Evolutionary conservation across 2,113 vertebrate species (phyloP).

Genomic region (Turnix velox): DNA sequence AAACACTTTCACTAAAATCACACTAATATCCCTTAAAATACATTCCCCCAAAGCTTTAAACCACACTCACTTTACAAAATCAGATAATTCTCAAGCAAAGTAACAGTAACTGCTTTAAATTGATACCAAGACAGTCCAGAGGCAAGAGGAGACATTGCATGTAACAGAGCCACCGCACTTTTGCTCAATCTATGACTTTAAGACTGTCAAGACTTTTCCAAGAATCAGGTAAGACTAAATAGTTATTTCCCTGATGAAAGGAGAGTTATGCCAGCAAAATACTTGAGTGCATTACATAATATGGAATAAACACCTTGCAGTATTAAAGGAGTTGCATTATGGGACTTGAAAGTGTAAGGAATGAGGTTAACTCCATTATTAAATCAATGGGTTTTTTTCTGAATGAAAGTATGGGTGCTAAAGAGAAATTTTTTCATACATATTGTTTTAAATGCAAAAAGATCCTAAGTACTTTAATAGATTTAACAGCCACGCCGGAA

Average conservation of each 20-base stretch:
- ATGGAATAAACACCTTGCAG: too few relatives aligned
- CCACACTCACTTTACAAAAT: background rate
- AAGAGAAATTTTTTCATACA: background rate
- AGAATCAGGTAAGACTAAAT: background rate
- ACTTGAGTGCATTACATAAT: background rate
- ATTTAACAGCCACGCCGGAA: background rate
- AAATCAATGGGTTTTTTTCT: background rate
- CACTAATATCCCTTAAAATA: background rate
- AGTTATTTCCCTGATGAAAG: background rate
- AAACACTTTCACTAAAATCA: background rate
- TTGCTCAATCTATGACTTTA: background rate
- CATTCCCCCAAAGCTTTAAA: background rate
- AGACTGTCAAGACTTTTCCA: background rate
- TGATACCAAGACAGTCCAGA: background rate
- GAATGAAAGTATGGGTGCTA: background rate
- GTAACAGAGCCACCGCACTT: background rate
- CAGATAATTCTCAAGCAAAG: background rate
- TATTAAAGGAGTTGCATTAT: background rate
- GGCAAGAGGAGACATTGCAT: accelerated
- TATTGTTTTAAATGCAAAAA: background rate
- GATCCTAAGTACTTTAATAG: background rate
- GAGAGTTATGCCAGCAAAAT: background rate
- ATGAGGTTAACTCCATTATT: background rate
- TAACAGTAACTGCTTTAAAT: background rate
- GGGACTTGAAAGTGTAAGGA: background rate